Evolutionary conservation across 2,113 vertebrate genomes (phyloP).

Genomic region (Scatophagus argus): DNA sequence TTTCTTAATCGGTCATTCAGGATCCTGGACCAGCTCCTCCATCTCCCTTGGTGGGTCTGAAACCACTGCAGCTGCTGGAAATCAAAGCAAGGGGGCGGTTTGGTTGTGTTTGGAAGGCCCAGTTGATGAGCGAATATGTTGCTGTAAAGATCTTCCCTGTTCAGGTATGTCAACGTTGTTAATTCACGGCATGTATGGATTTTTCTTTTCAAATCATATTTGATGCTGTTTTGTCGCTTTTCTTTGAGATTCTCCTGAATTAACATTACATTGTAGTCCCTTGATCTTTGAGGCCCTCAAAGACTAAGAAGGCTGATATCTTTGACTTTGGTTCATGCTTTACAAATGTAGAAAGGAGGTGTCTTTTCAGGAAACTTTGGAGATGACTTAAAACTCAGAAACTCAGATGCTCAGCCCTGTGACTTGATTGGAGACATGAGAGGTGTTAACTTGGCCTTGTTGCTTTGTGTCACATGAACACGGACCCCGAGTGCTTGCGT

Average conservation of each 20-base stretch:
- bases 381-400: neutral
- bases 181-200: neutral
- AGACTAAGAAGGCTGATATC: neutral
- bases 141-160: constrained; percentile 98
- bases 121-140: constrained; percentile 95
- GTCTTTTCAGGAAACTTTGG: neutral
- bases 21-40: constrained; percentile 91
- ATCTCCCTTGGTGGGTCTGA: constrained; percentile 93
- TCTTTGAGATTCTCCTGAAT: neutral
- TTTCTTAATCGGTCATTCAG: constrained; percentile 70
- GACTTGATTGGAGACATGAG: neutral
- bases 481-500: neutral
- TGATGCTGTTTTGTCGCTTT: neutral
- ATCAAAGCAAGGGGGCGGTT: constrained; percentile 97
- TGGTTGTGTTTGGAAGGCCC: constrained; percentile 98
- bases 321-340: neutral
- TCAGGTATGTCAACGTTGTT: constrained; percentile 84
- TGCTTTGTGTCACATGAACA: neutral
- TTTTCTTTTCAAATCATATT: neutral
- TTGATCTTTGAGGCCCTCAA: neutral
- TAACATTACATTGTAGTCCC: neutral
- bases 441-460: neutral
- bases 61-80: constrained; percentile 96
- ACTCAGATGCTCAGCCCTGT: neutral
- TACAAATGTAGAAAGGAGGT: neutral